Percentiles rank a stretch among this genome's conserved stretches.
Conservation (phyloP, 2,797 vertebrate species). For the Chelon labrosus region DNA sequence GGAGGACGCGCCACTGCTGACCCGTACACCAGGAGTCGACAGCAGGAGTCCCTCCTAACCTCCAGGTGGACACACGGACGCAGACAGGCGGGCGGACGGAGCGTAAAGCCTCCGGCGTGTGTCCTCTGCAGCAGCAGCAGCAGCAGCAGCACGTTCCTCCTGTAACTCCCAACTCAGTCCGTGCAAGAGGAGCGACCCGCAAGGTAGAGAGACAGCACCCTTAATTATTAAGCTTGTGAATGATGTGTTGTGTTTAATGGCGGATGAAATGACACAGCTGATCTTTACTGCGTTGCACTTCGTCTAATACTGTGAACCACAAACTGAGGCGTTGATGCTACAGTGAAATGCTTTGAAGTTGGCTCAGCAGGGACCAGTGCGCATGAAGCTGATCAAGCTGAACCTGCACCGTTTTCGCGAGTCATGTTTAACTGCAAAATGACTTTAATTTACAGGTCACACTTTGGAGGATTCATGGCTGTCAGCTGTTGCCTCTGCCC, state of each 20-base stretch:
- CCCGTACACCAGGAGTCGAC: slow-evolving; percentile 3
- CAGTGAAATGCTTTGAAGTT: slow-evolving; percentile 4
- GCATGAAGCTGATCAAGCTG: slow-evolving; percentile 5
- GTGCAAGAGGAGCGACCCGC: slow-evolving; percentile 21
- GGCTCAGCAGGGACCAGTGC: not conserved
- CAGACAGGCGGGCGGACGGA: not conserved
- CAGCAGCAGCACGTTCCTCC: not conserved
- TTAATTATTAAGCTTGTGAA: not conserved
- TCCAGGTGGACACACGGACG: slow-evolving; percentile 27
- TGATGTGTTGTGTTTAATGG: not conserved
- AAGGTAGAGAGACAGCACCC: slow-evolving; percentile 28
- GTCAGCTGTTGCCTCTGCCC: not conserved
- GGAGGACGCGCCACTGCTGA: slow-evolving; percentile 28
- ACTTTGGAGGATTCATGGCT: not conserved
- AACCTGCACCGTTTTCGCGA: slow-evolving; percentile 5
- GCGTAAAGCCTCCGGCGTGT: not conserved
- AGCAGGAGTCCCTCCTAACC: slow-evolving; percentile 9
- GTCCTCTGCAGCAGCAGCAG: too few relatives aligned
- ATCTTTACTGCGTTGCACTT: too few relatives aligned
- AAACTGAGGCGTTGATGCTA: not conserved
- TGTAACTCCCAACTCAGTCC: not conserved
- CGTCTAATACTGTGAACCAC: not conserved
- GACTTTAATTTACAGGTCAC: not conserved
- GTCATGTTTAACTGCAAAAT: not conserved
- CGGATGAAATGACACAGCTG: accelerated